These are phyloP conservation scores for Campoplex nolae DNA, from an alignment of 2,888 invertebrate species.

Conservation along the genomic window DNA sequence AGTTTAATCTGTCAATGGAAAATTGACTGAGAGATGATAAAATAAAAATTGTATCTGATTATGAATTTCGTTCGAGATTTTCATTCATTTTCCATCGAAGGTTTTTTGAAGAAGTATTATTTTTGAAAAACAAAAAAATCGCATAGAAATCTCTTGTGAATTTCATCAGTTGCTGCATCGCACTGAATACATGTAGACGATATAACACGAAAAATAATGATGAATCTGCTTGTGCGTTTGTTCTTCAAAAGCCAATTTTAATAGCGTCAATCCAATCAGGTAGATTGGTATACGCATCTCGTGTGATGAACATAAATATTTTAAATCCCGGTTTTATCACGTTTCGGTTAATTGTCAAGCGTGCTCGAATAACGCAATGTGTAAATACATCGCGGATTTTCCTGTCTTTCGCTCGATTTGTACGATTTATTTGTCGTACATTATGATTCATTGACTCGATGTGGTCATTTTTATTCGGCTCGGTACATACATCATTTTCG, in stretches of 20 bases:
- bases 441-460: not conserved
- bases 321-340: not conserved
- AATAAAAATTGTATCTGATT: not conserved
- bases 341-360: constrained; percentile 7
- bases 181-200: not conserved
- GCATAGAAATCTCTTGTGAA: not conserved
- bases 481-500: not conserved
- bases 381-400: not conserved
- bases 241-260: not conserved
- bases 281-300: not conserved
- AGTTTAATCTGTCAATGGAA: not conserved
- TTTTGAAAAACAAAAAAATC: not conserved
- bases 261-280: not conserved
- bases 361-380: not conserved
- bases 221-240: not conserved
- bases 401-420: not conserved
- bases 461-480: not conserved
- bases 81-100: not conserved
- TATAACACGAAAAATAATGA: not conserved
- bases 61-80: not conserved
- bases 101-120: not conserved
- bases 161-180: not conserved
- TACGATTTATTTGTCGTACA: not conserved
- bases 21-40: not conserved
- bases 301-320: constrained; percentile 1